Evolutionary conservation across 23 tunicate genomes (phyloP), one percentile per base, ranked within the genome.

Genomic region (Trididemnum nubilum): DNA sequence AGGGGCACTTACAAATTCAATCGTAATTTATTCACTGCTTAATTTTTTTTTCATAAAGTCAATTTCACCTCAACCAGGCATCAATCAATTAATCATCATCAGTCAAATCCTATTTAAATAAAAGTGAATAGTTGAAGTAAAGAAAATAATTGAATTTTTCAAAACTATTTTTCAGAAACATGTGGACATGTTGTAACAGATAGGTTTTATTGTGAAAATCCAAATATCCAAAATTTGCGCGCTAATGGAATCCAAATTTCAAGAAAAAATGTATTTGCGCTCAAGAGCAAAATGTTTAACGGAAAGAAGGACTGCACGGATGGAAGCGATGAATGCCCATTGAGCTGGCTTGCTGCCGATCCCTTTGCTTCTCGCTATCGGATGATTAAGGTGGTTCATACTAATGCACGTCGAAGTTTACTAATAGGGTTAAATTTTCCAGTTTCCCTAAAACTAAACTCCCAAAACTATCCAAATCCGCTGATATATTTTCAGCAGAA

Each of bases 241-340:
- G n/a, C 5, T 5, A 12, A 33, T 67, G 38, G 38, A 31, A 9
- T 7, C 9, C 37, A 7, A 3, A 33, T 7, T 4, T 21, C 34
- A 33, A 57, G 57, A 25, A 80, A 64, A 0, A 83, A 87, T 3
- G 31, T 91, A 25, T 91, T 81, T 58, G 87, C 85, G 25, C 54
- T 81, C 24, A 82, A 58, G 2, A 39, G 64, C 15, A 23, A 35
- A 29, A 71, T 91, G 52, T 51, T 81, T 31, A 67, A 91, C 44
- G 87, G 87, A 0, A 81, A 81, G 24, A 67, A 65, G 3, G 90
- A 91, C 40, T 91, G 97, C 51, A 51, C 40, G 71, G 97, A 91
- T 65, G 86, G 83, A 35, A 91, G 97, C 61, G 97, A 91, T 61
- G 97, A 91, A 85, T 91, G 97, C 65, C 97, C 97, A 0, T 80